phyloP scores from a whole-genome alignment of 2,113 vertebrate genomes.

The Mionectes macconnelli region DNA sequence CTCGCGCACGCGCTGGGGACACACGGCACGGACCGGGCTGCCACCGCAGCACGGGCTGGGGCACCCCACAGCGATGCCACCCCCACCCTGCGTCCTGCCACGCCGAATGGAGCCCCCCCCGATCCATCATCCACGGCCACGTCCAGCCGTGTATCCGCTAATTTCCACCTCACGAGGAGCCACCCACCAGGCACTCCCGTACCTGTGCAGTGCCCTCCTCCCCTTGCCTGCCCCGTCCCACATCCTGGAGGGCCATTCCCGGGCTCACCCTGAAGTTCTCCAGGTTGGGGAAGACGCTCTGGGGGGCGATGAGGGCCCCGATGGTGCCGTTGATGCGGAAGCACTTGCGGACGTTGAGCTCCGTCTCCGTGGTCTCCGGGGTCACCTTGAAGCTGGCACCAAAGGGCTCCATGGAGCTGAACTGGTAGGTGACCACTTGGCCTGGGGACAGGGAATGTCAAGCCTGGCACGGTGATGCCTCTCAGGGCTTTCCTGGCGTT shows the following conservation, averaged over 20 bases:
- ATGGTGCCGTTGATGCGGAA: conserved; percentile 79
- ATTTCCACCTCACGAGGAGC: rapidly evolving
- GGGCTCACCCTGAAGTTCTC: conserved; percentile 74
- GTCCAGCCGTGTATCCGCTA: not conserved
- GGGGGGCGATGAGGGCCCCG: conserved; percentile 46
- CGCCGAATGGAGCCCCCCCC: not conserved
- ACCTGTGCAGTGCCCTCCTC: not conserved
- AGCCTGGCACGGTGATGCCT: not conserved
- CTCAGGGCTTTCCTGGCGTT: not conserved
- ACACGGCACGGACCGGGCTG: rapidly evolving
- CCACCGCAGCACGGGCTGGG: not conserved
- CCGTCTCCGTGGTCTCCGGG: conserved; percentile 74
- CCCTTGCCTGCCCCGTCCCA: not conserved
- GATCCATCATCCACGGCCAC: rapidly evolving
- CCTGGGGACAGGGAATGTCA: conserved; percentile 30
- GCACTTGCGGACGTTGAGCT: conserved; percentile 76
- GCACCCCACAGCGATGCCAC: not conserved
- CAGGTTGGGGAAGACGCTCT: conserved; percentile 68
- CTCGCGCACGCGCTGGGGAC: conserved; percentile 67
- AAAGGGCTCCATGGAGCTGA: conserved; percentile 63
- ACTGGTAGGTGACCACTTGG: conserved; percentile 77
- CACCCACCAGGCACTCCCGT: rapidly evolving
- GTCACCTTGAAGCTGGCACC: conserved; percentile 75
- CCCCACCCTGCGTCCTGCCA: not conserved
- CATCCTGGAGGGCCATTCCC: not conserved